phyloP scores from a whole-genome alignment of 2,113 vertebrate genomes.

The Plestiodon gilberti region DNA sequence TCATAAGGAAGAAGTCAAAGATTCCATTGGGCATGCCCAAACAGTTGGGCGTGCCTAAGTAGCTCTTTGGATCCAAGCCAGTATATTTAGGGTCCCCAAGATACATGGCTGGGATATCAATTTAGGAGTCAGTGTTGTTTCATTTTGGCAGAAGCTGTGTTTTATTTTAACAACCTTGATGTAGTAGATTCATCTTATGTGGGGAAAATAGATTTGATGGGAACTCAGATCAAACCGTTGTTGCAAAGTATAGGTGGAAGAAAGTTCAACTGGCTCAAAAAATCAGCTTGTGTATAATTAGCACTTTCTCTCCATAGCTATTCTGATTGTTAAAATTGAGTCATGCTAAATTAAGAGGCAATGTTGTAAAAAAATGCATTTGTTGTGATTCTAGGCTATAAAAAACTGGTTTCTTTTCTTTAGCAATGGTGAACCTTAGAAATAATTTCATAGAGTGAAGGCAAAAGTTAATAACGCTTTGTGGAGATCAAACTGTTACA shows the following conservation, averaged over 20 bases:
- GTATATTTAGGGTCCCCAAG: not conserved
- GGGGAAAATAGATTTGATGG: not conserved
- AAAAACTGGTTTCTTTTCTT: not conserved
- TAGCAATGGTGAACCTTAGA: not conserved
- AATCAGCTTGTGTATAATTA: not conserved
- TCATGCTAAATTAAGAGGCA: not conserved
- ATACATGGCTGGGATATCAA: not conserved
- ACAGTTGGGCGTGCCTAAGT: too few relatives aligned
- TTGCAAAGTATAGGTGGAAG: not conserved
- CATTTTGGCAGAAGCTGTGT: not conserved
- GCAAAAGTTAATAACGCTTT: slow-evolving; percentile 9
- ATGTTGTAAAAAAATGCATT: not conserved
- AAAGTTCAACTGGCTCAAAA: not conserved
- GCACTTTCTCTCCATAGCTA: slow-evolving; percentile 7
- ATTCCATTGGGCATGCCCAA: too few relatives aligned
- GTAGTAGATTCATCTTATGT: not conserved
- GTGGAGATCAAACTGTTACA: not conserved
- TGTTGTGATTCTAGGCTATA: not conserved
- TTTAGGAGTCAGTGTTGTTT: not conserved
- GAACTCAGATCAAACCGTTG: not conserved
- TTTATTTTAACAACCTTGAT: not conserved
- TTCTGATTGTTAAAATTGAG: not conserved
- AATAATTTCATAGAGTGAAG: slow-evolving; percentile 5
- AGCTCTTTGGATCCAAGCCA: not conserved
- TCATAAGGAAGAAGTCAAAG: too few relatives aligned